Percentiles rank a stretch among this genome's conserved stretches.
phyloP scores from a whole-genome alignment of 64 coral and sea anemone species.

The Actinia tenebrosa region DNA sequence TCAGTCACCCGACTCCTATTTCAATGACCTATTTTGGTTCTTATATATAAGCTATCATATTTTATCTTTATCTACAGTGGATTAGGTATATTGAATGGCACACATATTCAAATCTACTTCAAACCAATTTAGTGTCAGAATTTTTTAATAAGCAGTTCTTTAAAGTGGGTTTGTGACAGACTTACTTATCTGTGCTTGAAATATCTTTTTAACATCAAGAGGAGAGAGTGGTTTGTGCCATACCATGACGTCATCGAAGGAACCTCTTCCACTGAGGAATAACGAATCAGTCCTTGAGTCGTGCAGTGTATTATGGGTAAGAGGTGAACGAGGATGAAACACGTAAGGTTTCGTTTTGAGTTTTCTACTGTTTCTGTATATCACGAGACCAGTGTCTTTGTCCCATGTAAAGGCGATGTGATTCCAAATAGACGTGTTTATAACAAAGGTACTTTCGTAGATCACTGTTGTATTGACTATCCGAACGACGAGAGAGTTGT shows the following conservation, averaged over 20 bases:
- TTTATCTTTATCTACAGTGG: no score
- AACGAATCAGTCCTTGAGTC: neutral
- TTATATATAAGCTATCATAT: no score
- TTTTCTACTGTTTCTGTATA: neutral
- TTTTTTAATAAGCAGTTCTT: no score
- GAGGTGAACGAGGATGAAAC: neutral
- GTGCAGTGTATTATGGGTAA: neutral
- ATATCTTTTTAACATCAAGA: constrained; percentile 21
- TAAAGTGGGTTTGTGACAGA: neutral
- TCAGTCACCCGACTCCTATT: no score
- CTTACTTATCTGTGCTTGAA: constrained; percentile 50
- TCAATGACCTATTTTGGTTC: no score
- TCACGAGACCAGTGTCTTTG: neutral
- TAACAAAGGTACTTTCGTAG: neutral
- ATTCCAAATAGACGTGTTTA: neutral
- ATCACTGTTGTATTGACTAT: neutral
- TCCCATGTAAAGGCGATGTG: neutral
- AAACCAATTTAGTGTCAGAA: no score
- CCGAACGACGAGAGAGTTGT: neutral
- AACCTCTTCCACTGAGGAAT: constrained; percentile 20
- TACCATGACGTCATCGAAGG: constrained; percentile 39
- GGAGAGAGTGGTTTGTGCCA: constrained; percentile 21
- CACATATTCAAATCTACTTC: no score
- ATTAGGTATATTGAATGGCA: no score
- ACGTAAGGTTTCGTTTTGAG: neutral